A percentile compares a stretch with the other conserved stretches of the same genome.
Conservation (phyloP, 2,888 invertebrate species). For the Erebia epiphron region DNA sequence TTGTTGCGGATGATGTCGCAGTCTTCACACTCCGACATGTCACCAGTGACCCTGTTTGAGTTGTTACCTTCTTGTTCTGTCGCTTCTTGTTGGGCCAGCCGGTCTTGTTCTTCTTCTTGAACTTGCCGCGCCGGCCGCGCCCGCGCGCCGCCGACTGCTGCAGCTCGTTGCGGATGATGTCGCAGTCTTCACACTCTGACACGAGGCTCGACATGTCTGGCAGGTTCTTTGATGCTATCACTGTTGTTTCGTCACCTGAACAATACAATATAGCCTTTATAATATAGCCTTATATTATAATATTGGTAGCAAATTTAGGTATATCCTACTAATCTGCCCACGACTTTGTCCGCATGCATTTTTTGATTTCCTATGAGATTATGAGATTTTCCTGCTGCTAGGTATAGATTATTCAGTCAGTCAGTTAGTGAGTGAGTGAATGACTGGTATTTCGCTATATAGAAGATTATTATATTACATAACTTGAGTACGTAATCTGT, state of each 20-base stretch:
- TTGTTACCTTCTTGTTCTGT: constrained; percentile 53
- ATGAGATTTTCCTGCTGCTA: too few relatives aligned
- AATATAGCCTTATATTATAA: too few relatives aligned
- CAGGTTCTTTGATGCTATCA: constrained; percentile 60
- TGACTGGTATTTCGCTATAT: too few relatives aligned
- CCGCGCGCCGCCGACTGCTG: constrained; percentile 53
- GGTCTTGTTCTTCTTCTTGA: constrained; percentile 89
- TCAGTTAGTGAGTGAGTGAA: too few relatives aligned
- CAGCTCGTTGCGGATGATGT: constrained; percentile 69
- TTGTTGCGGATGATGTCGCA: constrained; percentile 72
- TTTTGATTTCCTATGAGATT: too few relatives aligned
- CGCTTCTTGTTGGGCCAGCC: constrained; percentile 89
- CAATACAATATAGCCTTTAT: not conserved
- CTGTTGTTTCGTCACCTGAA: constrained; percentile 57
- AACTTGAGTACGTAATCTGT: too few relatives aligned
- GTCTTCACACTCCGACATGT: constrained; percentile 72
- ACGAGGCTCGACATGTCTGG: constrained; percentile 75
- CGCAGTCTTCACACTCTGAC: constrained; percentile 72
- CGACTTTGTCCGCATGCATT: too few relatives aligned
- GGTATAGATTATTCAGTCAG: too few relatives aligned
- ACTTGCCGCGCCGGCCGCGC: constrained; percentile 73
- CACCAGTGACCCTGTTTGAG: constrained; percentile 38
- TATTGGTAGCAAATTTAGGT: too few relatives aligned
- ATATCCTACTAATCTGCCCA: too few relatives aligned
- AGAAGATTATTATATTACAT: too few relatives aligned